Base-by-base conservation (phyloP, 2,797 vertebrate genomes). In the Sebastes vulpes region DNA sequence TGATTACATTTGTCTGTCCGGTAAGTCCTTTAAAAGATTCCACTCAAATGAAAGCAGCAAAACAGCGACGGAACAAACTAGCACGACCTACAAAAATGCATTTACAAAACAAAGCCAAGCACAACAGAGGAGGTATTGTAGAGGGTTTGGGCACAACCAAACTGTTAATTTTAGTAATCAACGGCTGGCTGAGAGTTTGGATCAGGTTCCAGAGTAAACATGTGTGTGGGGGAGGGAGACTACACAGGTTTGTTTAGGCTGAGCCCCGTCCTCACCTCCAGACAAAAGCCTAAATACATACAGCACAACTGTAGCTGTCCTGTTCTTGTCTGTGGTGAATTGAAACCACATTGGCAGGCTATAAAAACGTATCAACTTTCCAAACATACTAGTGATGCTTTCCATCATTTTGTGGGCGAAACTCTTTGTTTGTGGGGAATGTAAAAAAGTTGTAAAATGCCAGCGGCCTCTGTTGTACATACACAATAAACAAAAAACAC, bases 61-160 rank as follows among this genome's bases (percentile, higher is more conserved):
- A 90, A 87, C 72, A 91, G 66, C 72, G 77, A 82, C 28, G 53
- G 69, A 86, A 81, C 60, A 53, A 89, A 88, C 59, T 79, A 76
- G 64, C 71, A 75, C 68, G 65, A 88, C 77, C 64, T 81, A 77
- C 26, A 85, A 92, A 92, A 86, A 85, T 57, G 72, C 48, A 78
- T 76, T 69, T 35, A 81, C 46, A 75, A 88, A 85, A 85, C 77
- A 92, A 84, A 85, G 76, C 72, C 61, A 80, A 85, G 76, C 28
- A 12, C 29, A 82, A 90, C 72, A 89, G 86, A 87, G 85, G 82
- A 83, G 92, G 90, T 89, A 90, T 90, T 94, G 84, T 87, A 74
- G 57, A 90, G 66, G 48, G 82, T 91, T 86, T 81, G 66, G 69
- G 82, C 79, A 87, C 68, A 92, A 86, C 84, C 57, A 88, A 89